A percentile compares a stretch with the other conserved stretches of the same genome.
Conservation (phyloP, 1,140 invertebrate species). For the Lordiphosa mommai region DNA sequence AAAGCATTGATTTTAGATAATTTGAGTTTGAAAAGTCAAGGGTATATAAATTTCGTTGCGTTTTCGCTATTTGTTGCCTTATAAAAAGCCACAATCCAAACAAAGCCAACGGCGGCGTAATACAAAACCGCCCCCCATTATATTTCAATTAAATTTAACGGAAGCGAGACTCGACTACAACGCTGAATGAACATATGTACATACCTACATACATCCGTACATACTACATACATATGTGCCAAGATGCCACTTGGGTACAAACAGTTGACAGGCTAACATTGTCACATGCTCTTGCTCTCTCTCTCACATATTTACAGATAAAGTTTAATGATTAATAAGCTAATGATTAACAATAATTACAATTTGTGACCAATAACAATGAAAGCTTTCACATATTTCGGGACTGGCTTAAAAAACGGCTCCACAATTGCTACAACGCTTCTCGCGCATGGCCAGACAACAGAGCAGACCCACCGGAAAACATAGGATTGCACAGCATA, state of each 20-base stretch:
- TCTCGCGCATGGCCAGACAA: constrained; percentile 86
- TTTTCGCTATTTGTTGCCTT: constrained; percentile 2
- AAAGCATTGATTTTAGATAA: no score
- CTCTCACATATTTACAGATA: constrained; percentile 36
- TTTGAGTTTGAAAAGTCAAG: no score
- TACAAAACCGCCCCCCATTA: constrained; percentile 67
- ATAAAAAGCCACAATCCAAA: neutral
- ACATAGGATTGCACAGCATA: constrained; percentile 90
- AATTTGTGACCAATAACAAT: constrained; percentile 13
- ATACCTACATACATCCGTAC: constrained; percentile 5
- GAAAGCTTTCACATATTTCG: neutral
- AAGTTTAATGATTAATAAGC: constrained; percentile 42
- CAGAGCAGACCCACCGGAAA: constrained; percentile 90
- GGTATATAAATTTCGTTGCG: constrained; percentile 6
- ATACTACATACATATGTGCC: neutral
- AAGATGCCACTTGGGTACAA: constrained; percentile 1
- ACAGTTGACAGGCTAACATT: constrained; percentile 1
- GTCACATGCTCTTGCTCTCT: no score
- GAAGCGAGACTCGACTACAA: constrained; percentile 46
- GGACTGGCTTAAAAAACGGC: constrained; percentile 82
- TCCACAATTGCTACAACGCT: constrained; percentile 89
- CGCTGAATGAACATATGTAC: constrained; percentile 1
- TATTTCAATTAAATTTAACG: constrained; percentile 70
- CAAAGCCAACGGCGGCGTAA: constrained; percentile 39
- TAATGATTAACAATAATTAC: constrained; percentile 39